Evolutionary conservation across 2,113 vertebrate genomes (phyloP), one percentile per base, ranked within the genome.

Genomic region (Archocentrus centrarchus): DNA sequence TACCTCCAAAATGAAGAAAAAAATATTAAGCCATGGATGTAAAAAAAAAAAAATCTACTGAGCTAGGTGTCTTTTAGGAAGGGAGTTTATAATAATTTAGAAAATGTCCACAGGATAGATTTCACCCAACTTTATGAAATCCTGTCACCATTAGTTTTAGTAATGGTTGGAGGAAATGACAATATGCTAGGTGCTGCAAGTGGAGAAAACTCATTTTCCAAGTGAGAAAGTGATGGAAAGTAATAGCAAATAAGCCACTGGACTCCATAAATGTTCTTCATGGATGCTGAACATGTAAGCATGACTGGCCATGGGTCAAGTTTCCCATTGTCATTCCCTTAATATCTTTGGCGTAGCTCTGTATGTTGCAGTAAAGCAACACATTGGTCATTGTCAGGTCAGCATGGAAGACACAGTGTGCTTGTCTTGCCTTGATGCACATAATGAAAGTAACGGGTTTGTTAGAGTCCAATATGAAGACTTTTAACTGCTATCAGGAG

Each of bases 201-300:
- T n/a, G 15, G 5, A 18, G 15, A 6, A 70, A 50, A 70, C 24
- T 53, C 66, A 70, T 70, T 70, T 27, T 24, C 44, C 24, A 55
- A 60, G 50, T 32, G 35, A 70, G n/a, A n/a, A 59, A 47, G 30
- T 37, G 17, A 20, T 47, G 41, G 76, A n/a, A 66, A 57, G 11
- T 7, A 79, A 14, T 39, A 8, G 24, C 61, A 83, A 77, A 66
- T 7, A 2, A 60, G 20, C 47, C n/a, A 22, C 6, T 59, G 39
- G 39, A 75, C 14, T 63, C 59, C 13, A 50, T 63, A 20, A 63
- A 59, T 58, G 27, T 59, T 39, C 57, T 68, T 37, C n/a, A 37
- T 47, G n/a, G 58, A 73, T 82, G 47, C 57, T 58, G 24, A 73
- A 63, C 47, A 58, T 80, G 77, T 75, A 39, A 58, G 73, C 22